Evolutionary conservation across 2,888 invertebrate genomes (phyloP), one percentile per base, ranked within the genome.

Genomic region (Ophion costatus): DNA sequence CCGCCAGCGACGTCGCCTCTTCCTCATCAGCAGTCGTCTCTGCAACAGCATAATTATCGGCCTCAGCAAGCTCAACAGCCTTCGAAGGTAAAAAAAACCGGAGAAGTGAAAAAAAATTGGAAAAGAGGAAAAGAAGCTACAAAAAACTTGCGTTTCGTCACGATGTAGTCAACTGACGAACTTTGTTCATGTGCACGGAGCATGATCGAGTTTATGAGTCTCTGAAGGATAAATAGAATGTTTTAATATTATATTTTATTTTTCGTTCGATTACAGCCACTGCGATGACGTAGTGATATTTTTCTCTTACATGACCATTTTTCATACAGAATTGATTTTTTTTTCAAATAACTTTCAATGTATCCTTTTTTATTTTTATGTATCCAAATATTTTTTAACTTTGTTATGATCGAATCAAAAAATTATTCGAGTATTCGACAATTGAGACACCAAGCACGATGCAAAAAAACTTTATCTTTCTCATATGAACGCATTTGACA

Each of bases 1-100:
- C 94, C 94, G 85, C 94, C 94, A 93, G 94, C 91, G 92, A 94
- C 90, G 91, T 93, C 93, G 73, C 93, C 94, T 74, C 83, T 87
- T 42, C 88, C 87, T 66, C 51, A 80, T 70, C 74, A 82, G 24
- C 83, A 85, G 67, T 70, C 82, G 22, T 71, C 70, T 38, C 83
- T 63, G 24, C 71, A 83, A 22, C 85, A 84, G 42, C 76, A 61
- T 10, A 80, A 63, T 61, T 77, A 70, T 73, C 51, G 69, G n/a
- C 82, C 78, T 59, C 84, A 82, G 22, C 86, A 80, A 66, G 57
- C 69, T 63, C 83, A 59, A 67, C 82, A 79, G 61, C 64, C 80
- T 75, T 80, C 83, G 76, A 88, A 91, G 88, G 91, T 91, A 91
- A 88, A 87, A 29, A 45, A n/a, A n/a, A n/a, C n/a, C n/a, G n/a